phyloP scores from a whole-genome alignment of 2,888 invertebrate genomes.

The Lamellibrachia columna region DNA sequence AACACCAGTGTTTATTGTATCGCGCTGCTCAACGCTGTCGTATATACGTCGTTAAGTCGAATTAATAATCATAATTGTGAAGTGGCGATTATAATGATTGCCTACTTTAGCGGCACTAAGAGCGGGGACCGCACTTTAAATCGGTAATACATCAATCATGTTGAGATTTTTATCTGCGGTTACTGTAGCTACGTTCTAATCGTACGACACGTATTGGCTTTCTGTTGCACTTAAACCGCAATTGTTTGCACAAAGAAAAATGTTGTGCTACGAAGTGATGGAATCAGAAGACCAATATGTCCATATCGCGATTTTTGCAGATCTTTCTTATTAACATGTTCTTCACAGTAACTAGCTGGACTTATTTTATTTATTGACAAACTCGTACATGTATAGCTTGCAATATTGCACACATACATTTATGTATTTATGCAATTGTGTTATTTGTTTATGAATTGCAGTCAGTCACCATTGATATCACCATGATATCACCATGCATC shows the following conservation, averaged over 20 bases:
- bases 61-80: conserved; percentile 16
- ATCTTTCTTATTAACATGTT: background rate
- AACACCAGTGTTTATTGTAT: background rate
- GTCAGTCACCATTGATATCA: no score
- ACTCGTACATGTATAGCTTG: no score
- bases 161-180: background rate
- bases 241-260: background rate
- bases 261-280: background rate
- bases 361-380: no score
- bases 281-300: background rate
- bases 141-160: conserved; percentile 6
- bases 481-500: no score
- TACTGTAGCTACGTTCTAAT: background rate
- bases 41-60: background rate
- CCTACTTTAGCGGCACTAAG: background rate
- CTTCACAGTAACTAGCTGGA: background rate
- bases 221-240: background rate
- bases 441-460: no score
- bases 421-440: no score
- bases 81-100: background rate
- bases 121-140: background rate
- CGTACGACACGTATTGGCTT: background rate
- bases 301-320: background rate
- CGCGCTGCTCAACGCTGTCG: background rate
- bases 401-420: no score